Conservation (phyloP, 2,888 invertebrate species). For the Nephrotoma guestfalica region DNA sequence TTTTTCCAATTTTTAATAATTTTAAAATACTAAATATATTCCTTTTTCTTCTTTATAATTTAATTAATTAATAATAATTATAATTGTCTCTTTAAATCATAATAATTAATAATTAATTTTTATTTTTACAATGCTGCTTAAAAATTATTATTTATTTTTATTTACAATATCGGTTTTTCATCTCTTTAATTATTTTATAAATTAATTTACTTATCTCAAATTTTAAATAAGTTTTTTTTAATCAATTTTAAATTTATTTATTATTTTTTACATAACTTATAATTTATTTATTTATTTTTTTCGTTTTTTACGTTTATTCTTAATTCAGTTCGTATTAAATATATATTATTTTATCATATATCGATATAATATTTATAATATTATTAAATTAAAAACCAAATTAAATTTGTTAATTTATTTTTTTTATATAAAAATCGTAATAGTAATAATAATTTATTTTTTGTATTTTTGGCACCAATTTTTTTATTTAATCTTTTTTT, state of each 20-base stretch:
- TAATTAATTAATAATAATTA: neutral
- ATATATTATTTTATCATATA: neutral
- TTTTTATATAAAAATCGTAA: neutral
- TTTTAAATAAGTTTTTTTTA: neutral
- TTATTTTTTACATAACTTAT: neutral
- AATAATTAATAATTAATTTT: neutral
- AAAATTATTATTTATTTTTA: neutral
- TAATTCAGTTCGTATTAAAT: neutral
- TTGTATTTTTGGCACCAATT: neutral
- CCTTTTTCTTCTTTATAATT: neutral
- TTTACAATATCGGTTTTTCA: neutral
- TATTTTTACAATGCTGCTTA: neutral
- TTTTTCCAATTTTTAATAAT: neutral
- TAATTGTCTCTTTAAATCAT: neutral
- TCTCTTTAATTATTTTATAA: neutral
- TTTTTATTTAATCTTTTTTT: neutral
- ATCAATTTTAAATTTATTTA: neutral
- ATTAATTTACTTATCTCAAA: neutral
- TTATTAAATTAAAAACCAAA: neutral
- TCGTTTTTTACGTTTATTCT: neutral
- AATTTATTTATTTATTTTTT: neutral
- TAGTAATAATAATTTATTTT: neutral
- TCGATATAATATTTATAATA: neutral
- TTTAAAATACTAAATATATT: neutral
- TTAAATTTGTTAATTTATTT: neutral